phyloP scores from a whole-genome alignment of 1,140 invertebrate species.

The Panagrolaimus sp. region DNA sequence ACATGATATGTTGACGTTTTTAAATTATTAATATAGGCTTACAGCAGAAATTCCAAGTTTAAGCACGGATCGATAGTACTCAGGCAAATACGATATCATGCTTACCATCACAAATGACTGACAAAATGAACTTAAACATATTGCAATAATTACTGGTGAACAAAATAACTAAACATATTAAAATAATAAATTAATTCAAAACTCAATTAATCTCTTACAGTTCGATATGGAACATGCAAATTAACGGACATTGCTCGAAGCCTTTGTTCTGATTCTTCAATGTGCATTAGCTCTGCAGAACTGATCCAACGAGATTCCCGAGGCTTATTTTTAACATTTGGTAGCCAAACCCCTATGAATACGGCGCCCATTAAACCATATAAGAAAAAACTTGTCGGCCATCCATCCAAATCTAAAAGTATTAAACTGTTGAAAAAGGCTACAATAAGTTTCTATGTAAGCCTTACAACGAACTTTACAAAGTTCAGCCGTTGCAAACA shows the following conservation, averaged over 20 bases:
- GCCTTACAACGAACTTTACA: not conserved
- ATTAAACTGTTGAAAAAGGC: too few relatives aligned
- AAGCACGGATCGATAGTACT: conserved; percentile 12
- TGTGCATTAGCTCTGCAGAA: not conserved
- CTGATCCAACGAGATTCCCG: not conserved
- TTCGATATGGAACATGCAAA: conserved; percentile 4
- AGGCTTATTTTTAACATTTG: not conserved
- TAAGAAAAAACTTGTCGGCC: not conserved
- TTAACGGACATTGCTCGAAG: not conserved
- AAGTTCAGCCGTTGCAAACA: not conserved
- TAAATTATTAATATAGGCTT: too few relatives aligned
- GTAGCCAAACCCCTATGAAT: not conserved
- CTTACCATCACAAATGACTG: conserved; percentile 5
- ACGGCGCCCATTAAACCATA: conserved; percentile 2
- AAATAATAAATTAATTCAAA: not conserved
- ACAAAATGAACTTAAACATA: conserved; percentile 14
- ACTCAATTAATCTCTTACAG: not conserved
- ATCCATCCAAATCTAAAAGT: not conserved
- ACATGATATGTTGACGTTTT: not conserved
- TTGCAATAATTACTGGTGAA: not conserved
- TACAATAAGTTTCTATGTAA: too few relatives aligned
- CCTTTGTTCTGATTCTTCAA: not conserved
- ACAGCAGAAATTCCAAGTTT: not conserved
- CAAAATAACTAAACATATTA: not conserved
- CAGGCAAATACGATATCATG: not conserved